A percentile compares a stretch with the other conserved stretches of the same genome.
Evolutionary conservation across 2,113 vertebrate genomes (phyloP).

Genomic region (Chloropsis cyanopogon): DNA sequence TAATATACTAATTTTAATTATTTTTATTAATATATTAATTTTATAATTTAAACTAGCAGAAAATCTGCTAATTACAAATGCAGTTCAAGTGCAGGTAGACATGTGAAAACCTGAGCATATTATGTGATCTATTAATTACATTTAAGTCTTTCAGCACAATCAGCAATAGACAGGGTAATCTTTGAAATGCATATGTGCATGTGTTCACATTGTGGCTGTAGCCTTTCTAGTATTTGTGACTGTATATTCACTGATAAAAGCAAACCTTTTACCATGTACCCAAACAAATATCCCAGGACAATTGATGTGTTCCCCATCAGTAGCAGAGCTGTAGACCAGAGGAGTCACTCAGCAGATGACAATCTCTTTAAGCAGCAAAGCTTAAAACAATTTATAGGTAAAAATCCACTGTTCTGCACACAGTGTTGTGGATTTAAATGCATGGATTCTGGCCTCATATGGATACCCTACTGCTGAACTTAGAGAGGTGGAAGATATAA

Average conservation of each 20-base stretch:
- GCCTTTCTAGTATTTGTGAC: not conserved
- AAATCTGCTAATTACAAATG: not conserved
- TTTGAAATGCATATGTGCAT: not conserved
- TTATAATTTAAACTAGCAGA: not conserved
- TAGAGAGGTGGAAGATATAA: not conserved
- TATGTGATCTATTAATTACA: not conserved
- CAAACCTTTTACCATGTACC: not conserved
- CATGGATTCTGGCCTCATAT: not conserved
- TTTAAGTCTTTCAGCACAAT: not conserved
- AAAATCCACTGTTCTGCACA: not conserved
- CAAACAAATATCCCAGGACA: accelerated
- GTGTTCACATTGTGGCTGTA: not conserved
- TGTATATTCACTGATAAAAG: not conserved
- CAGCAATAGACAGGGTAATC: not conserved
- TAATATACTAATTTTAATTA: too few relatives aligned
- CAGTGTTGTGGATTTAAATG: not conserved
- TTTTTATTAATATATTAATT: not conserved
- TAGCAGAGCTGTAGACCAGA: not conserved
- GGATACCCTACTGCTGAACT: not conserved
- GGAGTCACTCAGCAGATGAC: not conserved
- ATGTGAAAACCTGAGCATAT: not conserved
- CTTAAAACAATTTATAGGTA: not conserved
- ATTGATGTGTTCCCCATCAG: not conserved
- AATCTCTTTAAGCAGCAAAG: not conserved
- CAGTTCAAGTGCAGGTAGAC: not conserved